Base-by-base conservation (phyloP, 37 sponge, comb jelly and placozoan genomes). In the Cliona cf. orientalis region DNA sequence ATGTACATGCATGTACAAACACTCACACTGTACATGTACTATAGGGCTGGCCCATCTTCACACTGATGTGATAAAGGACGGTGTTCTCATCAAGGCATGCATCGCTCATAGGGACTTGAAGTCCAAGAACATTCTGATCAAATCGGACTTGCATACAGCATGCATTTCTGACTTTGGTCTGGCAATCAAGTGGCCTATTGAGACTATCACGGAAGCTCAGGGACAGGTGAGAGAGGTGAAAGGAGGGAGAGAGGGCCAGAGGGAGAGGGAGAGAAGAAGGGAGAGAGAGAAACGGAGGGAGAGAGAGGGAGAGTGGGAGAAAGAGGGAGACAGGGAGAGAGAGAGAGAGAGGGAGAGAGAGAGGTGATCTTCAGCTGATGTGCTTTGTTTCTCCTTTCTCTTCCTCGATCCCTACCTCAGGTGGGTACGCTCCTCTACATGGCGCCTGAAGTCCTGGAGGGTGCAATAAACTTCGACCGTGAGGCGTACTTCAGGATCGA, bases 341-440 rank as follows among this genome's bases (percentile, higher is more conserved):
- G n/a, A n/a, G n/a, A n/a, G n/a, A n/a, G n/a, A n/a, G 55, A 19
- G 14, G 55, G 55, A 19, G 17, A 11, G 55, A 19, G 55, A 19
- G 17, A 19, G 55, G 55, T 17, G 17, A 49, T 49, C 14, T 17
- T 17, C 55, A 49, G 17, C 17, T 11, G 55, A 19, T 11, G 14
- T 17, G 14, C 17, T 49, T 49, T 11, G 11, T 67, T 29, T 57
- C 49, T 25, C 53, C 36, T 36, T 68, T 86, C 79, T 19, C 6
- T 36, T 3, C n/a, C 45, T 36, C 59, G n/a, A n/a, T 86, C 79
- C 14, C 6, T 36, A 5, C n/a, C 45, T 36, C 59, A 65, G 78
- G 97, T 94, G 11, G 97, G 97, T 39, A 96, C 97, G 37, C 69
- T 60, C 57, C 71, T 94, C 3, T 96, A 96, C 78, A 96, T 94